A percentile compares a stretch with the other conserved stretches of the same genome.
phyloP scores from a whole-genome alignment of 2,113 vertebrate genomes.

The Protomyctophum bolini region DNA sequence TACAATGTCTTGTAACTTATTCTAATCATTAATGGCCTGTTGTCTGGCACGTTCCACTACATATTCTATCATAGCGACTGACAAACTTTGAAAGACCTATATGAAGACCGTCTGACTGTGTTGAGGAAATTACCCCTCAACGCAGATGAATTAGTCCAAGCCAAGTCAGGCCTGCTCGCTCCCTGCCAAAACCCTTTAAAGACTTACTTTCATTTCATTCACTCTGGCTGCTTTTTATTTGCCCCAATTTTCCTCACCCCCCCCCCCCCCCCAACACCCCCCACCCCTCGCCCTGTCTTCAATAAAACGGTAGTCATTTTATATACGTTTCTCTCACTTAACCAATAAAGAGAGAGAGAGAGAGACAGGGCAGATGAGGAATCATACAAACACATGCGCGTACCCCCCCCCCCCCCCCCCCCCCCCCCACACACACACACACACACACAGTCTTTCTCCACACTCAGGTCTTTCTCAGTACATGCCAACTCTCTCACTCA shows the following conservation, averaged over 20 bases:
- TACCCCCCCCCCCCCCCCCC: not conserved
- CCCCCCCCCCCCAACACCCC: conserved; percentile 7
- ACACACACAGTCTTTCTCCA: no score
- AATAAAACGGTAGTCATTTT: conserved; percentile 73
- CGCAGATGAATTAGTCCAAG: conserved; percentile 64
- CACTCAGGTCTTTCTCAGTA: not conserved
- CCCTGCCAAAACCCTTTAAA: conserved; percentile 65
- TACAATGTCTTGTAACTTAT: conserved; percentile 32
- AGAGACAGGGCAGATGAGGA: conserved; percentile 55
- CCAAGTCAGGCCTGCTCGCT: conserved; percentile 41
- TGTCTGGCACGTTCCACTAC: conserved; percentile 51
- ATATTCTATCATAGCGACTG: conserved; percentile 24
- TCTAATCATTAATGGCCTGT: conserved; percentile 31
- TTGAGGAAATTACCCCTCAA: conserved; percentile 67
- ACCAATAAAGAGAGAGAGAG: conserved; percentile 54
- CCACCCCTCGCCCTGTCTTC: conserved; percentile 47
- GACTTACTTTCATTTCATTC: conserved; percentile 63
- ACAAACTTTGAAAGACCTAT: conserved; percentile 35
- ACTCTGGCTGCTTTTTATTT: conserved; percentile 37
- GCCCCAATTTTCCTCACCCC: conserved; percentile 17
- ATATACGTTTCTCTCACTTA: conserved; percentile 66
- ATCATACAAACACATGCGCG: conserved; percentile 15
- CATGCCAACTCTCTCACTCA: conserved; percentile 50
- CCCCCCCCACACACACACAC: no score
- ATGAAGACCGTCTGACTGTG: conserved; percentile 63